Evolutionary conservation across 2,797 vertebrate species (phyloP).

Genomic region (Spinus pinus): DNA sequence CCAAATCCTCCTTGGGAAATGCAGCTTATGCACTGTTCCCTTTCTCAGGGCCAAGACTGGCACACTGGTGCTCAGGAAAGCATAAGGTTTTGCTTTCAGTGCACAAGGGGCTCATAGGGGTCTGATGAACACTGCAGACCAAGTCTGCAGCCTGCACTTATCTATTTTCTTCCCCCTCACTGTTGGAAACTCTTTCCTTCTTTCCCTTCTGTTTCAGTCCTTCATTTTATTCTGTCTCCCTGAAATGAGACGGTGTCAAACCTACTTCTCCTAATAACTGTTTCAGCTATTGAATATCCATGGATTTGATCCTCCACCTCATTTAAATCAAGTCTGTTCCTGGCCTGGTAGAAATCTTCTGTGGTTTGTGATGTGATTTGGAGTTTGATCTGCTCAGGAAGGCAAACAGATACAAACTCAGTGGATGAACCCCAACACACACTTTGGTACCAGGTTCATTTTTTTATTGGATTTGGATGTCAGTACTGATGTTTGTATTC

Average conservation of each 20-base stretch:
- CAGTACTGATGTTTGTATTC: neutral
- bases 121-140: neutral
- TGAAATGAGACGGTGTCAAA: neutral
- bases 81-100: neutral
- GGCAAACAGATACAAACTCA: neutral
- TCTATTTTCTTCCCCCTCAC: neutral
- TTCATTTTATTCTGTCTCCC: neutral
- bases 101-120: fast-evolving
- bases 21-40: neutral
- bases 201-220: neutral
- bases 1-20: neutral
- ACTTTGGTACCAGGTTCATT: neutral
- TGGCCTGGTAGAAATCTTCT: neutral
- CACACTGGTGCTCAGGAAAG: neutral
- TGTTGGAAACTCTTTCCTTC: neutral
- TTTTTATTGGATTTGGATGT: neutral
- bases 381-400: neutral
- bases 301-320: neutral
- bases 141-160: neutral
- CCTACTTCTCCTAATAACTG: neutral
- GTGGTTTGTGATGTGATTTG: neutral
- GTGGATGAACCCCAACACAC: neutral
- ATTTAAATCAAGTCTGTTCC: neutral
- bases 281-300: neutral
- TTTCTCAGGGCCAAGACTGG: neutral